Percentiles rank a stretch among this genome's conserved stretches.
phyloP scores from a whole-genome alignment of 2,797 vertebrate species.

The Oreonectes daqikongensis region DNA sequence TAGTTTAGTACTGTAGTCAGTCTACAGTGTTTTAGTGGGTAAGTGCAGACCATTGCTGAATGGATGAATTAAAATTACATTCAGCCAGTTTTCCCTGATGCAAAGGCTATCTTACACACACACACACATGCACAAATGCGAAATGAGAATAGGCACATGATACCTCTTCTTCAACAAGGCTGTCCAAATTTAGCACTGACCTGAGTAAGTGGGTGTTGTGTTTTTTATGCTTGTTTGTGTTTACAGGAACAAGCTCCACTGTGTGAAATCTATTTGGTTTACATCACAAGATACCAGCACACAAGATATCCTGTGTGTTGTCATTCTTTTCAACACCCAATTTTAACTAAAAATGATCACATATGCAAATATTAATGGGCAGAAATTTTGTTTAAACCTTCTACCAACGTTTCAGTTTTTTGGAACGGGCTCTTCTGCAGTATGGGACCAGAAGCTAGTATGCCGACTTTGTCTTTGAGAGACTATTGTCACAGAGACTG shows the following conservation, averaged over 20 bases:
- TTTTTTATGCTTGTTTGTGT: background rate
- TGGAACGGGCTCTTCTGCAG: background rate
- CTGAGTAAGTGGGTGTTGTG: slow-evolving; percentile 2
- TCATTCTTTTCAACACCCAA: too few relatives aligned
- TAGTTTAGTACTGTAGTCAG: background rate
- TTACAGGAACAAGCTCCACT: background rate
- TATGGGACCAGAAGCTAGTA: background rate
- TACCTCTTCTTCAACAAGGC: slow-evolving; percentile 27
- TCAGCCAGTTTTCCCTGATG: slow-evolving; percentile 17
- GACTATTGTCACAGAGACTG: background rate
- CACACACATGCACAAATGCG: background rate
- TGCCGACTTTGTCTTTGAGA: background rate
- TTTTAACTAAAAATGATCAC: too few relatives aligned
- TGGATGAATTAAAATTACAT: slow-evolving; percentile 10
- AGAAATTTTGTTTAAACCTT: too few relatives aligned
- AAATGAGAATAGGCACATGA: slow-evolving; percentile 32
- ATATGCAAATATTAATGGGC: too few relatives aligned
- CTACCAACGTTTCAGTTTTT: too few relatives aligned
- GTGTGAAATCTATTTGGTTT: background rate
- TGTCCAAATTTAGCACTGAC: slow-evolving; percentile 37
- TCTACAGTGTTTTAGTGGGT: background rate
- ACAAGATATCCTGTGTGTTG: too few relatives aligned
- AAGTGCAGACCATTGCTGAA: slow-evolving; percentile 6
- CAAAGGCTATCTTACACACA: background rate
- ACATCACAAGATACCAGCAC: background rate